A percentile compares a stretch with the other conserved stretches of the same genome.
Evolutionary conservation across 53 echinoderm and acorn worm species (phyloP).

Genomic region (Holothuria scabra): DNA sequence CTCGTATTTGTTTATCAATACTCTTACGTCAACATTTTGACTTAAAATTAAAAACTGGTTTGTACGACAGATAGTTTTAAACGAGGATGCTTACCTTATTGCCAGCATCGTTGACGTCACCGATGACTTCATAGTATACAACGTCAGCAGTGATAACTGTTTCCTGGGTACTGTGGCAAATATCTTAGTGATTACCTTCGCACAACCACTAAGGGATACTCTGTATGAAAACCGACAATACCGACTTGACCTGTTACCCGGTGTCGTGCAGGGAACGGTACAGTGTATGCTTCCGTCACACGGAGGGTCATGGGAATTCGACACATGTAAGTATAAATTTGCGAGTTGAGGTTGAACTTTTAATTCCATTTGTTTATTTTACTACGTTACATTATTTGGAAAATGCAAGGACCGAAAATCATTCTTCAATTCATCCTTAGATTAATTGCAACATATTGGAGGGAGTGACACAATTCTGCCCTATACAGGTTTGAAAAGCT

Average conservation of each 20-base stretch:
- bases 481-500: too few species aligned
- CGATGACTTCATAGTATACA: not conserved
- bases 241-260: slow-evolving; percentile 16
- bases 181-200: not conserved
- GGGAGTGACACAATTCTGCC: too few species aligned
- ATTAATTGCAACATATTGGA: too few species aligned
- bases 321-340: slow-evolving; percentile 16
- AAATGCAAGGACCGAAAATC: too few species aligned
- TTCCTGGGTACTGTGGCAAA: not conserved
- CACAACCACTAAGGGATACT: not conserved
- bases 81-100: not conserved
- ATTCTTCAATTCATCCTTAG: too few species aligned
- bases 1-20: too few species aligned
- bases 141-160: not conserved
- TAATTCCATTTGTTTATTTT: too few species aligned
- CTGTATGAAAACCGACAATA: slow-evolving; percentile 17
- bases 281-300: slow-evolving; percentile 25
- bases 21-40: too few species aligned
- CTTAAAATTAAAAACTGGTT: too few species aligned
- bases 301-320: slow-evolving; percentile 18
- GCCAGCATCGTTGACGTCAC: not conserved
- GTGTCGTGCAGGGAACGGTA: slow-evolving; percentile 11
- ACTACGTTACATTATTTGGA: too few species aligned
- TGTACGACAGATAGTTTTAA: not conserved
- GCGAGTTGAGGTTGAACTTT: too few species aligned